Evolutionary conservation across 1,140 invertebrate species (phyloP), one percentile per base, ranked within the genome.

Genomic region (Psilanteris sp.): DNA sequence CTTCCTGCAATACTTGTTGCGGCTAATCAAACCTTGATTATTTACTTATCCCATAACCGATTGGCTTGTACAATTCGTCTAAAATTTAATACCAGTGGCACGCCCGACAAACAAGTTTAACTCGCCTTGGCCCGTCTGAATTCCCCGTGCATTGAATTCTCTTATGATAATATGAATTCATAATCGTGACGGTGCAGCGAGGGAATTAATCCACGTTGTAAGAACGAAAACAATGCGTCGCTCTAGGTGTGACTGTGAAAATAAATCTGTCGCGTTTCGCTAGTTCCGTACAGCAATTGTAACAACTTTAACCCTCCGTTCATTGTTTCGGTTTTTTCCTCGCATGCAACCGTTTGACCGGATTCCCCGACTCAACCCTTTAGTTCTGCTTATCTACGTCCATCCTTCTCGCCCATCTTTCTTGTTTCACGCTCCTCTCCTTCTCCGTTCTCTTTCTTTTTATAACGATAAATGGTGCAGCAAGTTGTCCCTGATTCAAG

Each of bases 331-430:
- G 44, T 76, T 80, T 78, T 80, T 76, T 79, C 78, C 32, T 27
- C 64, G 73, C 71, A 50, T 54, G 62, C 71, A 77, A 81, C 76
- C 80, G 78, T 81, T 81, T 81, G 80, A 81, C 80, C 80, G 80
- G 80, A 81, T 79, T 79, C 73, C 48, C 57, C 39, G 22, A 43
- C 57, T 66, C 67, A 78, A 78, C 78, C 80, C 78, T 79, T 79
- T 78, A 64, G 48, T 32, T 26, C 14, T 20, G 43, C 57, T 57
- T 55, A 67, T 68, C 62, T 27, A 29, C 8, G 9, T 16, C 22
- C 11, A 15, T 66, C 66, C 39, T 57, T 74, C 15, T 70, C 32
- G 36, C 7, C 14, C n/a, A 15, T 36, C 8, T 9, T 5, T 27
- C 1, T 27, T 6, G 11, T 22, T 16, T 6, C n/a, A 0, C 62